Evolutionary conservation across 1,140 invertebrate species (phyloP).

Genomic region (Tetramorium alpestre): DNA sequence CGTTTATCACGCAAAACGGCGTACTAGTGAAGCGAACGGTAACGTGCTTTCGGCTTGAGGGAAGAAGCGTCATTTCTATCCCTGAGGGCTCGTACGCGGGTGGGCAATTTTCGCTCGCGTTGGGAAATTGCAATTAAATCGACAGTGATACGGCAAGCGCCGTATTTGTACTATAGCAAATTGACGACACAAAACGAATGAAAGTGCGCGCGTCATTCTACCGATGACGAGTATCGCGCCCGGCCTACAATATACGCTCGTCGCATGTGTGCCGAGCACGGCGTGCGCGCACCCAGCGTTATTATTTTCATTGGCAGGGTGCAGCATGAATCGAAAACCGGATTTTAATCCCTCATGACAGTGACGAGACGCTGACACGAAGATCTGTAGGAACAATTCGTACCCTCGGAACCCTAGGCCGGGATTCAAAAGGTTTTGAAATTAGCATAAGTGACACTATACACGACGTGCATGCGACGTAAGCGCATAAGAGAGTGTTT

Average conservation of each 20-base stretch:
- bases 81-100: slow-evolving; percentile 34
- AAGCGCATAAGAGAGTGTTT: slow-evolving; percentile 17
- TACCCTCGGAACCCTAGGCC: slow-evolving; percentile 63
- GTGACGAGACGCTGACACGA: slow-evolving; percentile 78
- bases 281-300: slow-evolving; percentile 42
- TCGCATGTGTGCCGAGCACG: slow-evolving; percentile 12
- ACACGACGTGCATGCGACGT: slow-evolving; percentile 31
- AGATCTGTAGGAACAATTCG: slow-evolving; percentile 74
- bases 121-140: slow-evolving; percentile 62
- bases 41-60: slow-evolving; percentile 22
- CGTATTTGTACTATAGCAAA: slow-evolving; percentile 37
- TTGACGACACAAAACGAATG: slow-evolving; percentile 33
- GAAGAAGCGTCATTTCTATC: slow-evolving; percentile 41
- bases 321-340: slow-evolving; percentile 72
- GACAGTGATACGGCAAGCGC: slow-evolving; percentile 29
- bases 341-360: slow-evolving; percentile 78
- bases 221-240: slow-evolving; percentile 31
- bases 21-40: not conserved
- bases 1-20: slow-evolving; percentile 9
- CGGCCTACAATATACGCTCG: slow-evolving; percentile 21
- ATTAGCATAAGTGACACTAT: slow-evolving; percentile 76
- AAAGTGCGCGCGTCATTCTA: slow-evolving; percentile 1
- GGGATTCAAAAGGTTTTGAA: slow-evolving; percentile 65
- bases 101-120: slow-evolving; percentile 63
- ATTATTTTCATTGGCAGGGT: slow-evolving; percentile 72